Base-by-base conservation (phyloP, 1,140 invertebrate species). In the Drosophila neocordata region DNA sequence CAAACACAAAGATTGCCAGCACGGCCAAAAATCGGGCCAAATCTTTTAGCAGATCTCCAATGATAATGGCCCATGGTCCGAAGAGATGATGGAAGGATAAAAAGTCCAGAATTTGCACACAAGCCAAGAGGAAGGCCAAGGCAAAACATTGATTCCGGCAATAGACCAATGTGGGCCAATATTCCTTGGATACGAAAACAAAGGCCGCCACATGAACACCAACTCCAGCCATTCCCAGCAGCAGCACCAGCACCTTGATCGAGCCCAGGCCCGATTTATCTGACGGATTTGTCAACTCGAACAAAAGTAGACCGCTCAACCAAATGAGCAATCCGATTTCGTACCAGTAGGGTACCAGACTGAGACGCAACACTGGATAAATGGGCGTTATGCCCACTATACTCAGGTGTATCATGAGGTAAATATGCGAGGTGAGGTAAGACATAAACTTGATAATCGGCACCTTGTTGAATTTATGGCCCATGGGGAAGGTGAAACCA, bases 371-470 rank as follows among this genome's bases (percentile, higher is more conserved):
- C 72, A 96, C 95, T 31, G 95, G 95, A 91, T 97, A 96, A 65
- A 97, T 94, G 24, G 98, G 97, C 57, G 95, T 96, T 63, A 99
- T 98, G 27, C 96, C 96, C n/a, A 97, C 97, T 61, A 99, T 93
- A 58, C 96, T 94, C 73, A 99, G 94, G 71, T 99, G 95, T 53
- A 98, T 92, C 95, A 99, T 99, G 59, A 99, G 95, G 92, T 99
- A 99, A 74, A 99, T 95, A 93, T 99, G 99, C 0, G 99, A 99
- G 1, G 98, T 99, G 57, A 99, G 94, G 92, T 99, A 99, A 11
- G 98, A 98, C 96, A 99, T 99, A 92, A 99, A 99, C 93, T 99
- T 99, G 85, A 99, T 99, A 76, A 99, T 99, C 15, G 99, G 99
- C 80, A 97, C 95, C 93, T 97, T 98, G 93, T 98, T 97, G 92